These are phyloP conservation scores for Pardosa pseudoannulata DNA, from an alignment of 2,888 invertebrate species.

Conservation along the genomic window DNA sequence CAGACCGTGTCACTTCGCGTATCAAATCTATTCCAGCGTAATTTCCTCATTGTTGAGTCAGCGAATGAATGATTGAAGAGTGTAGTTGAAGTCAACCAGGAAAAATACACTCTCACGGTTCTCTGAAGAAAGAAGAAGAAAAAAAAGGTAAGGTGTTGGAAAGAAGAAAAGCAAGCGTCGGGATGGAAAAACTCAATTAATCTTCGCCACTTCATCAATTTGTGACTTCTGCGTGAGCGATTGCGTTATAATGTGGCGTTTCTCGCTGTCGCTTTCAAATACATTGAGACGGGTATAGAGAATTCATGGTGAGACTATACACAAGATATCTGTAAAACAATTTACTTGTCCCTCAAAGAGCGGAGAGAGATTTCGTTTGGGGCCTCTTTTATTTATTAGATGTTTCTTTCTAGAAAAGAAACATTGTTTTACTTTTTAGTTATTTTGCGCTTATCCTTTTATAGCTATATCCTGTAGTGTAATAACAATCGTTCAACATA, in stretches of 20 bases:
- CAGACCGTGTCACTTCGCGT: constrained; percentile 25
- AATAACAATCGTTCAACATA: too few species aligned
- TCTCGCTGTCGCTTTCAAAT: constrained; percentile 1
- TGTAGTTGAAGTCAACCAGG: constrained; percentile 23
- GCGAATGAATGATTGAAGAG: constrained; percentile 54
- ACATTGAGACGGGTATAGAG: constrained; percentile 7
- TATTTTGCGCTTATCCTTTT: too few species aligned
- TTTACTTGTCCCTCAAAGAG: constrained; percentile 14
- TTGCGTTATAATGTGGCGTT: constrained; percentile 54
- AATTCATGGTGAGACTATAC: constrained; percentile 12
- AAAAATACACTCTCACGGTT: constrained; percentile 23
- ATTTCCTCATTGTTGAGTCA: constrained; percentile 52
- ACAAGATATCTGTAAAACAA: constrained; percentile 27
- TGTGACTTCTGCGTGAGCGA: constrained; percentile 40
- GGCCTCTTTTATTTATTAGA: too few species aligned
- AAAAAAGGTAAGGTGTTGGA: constrained; percentile 35
- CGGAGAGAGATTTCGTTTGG: too few species aligned
- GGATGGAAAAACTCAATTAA: constrained; percentile 63
- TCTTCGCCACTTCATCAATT: constrained; percentile 67
- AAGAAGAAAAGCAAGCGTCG: constrained; percentile 9
- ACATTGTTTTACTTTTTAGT: too few species aligned
- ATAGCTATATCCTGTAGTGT: too few species aligned
- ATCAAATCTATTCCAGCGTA: constrained; percentile 37
- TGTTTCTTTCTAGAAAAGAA: too few species aligned
- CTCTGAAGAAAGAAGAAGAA: constrained; percentile 16